These are phyloP conservation scores for Pharmacophagus antenor DNA, from an alignment of 2,888 invertebrate genomes.

Conservation along the genomic window DNA sequence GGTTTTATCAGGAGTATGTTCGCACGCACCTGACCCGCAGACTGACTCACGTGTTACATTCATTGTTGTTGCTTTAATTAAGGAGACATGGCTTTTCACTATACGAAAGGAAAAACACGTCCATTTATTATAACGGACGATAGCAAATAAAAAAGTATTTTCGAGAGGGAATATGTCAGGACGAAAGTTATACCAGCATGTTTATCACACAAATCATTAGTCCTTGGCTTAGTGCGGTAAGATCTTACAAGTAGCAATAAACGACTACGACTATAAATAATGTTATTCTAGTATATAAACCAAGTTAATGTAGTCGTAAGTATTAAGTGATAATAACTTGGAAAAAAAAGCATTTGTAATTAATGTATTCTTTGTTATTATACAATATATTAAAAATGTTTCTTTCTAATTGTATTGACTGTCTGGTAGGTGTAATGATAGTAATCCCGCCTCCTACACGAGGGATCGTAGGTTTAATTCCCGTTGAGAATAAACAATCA, in stretches of 20 bases:
- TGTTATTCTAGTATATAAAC: neutral
- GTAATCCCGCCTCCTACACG: too few species aligned
- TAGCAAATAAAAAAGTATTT: conserved; percentile 6
- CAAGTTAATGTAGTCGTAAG: too few species aligned
- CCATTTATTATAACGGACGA: conserved; percentile 27
- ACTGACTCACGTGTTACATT: conserved; percentile 44
- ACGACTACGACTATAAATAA: neutral
- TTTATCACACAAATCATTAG: conserved; percentile 17
- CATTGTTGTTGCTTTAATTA: conserved; percentile 51
- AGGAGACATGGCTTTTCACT: conserved; percentile 48
- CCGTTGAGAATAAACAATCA: too few species aligned
- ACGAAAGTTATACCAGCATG: conserved; percentile 5
- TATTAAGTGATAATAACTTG: too few species aligned
- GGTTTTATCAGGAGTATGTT: conserved; percentile 37
- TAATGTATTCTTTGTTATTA: too few species aligned
- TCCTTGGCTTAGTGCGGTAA: neutral
- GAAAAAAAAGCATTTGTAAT: too few species aligned
- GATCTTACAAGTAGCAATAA: neutral
- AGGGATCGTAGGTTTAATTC: too few species aligned
- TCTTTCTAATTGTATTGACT: too few species aligned
- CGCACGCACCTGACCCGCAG: conserved; percentile 45
- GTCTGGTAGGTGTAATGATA: too few species aligned
- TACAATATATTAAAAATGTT: too few species aligned
- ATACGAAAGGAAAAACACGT: conserved; percentile 35
- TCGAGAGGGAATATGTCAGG: conserved; percentile 11